Conservation (phyloP, 2,113 vertebrate genomes). For the Camelus bactrianus region DNA sequence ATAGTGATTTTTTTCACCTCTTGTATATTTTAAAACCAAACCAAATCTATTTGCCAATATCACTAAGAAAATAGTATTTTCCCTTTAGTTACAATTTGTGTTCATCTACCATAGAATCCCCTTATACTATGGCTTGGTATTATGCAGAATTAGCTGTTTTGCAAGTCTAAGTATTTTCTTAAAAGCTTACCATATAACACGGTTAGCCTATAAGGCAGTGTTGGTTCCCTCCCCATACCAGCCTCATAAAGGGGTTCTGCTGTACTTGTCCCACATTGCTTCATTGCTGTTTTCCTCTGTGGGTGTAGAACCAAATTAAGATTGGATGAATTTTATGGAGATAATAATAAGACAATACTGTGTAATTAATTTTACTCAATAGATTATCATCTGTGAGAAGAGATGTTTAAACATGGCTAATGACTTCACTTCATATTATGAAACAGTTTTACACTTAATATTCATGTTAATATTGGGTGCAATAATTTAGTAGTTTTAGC, state of each 20-base stretch:
- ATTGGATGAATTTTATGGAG: conserved; percentile 63
- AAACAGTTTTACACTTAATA: conserved; percentile 79
- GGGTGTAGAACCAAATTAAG: conserved; percentile 77
- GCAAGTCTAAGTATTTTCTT: conserved; percentile 30
- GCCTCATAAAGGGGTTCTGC: conserved; percentile 39
- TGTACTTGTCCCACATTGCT: conserved; percentile 51
- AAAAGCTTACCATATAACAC: neutral
- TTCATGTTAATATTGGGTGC: conserved; percentile 84
- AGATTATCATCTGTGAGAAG: conserved; percentile 73
- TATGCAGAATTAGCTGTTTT: conserved; percentile 51
- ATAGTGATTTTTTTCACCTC: conserved; percentile 48
- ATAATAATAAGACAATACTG: conserved; percentile 74
- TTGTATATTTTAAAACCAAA: conserved; percentile 77
- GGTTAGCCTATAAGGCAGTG: conserved; percentile 79
- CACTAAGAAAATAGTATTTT: conserved; percentile 59
- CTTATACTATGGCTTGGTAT: conserved; percentile 64
- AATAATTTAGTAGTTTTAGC: conserved; percentile 81
- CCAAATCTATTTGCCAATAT: conserved; percentile 81
- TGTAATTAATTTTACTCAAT: conserved; percentile 78
- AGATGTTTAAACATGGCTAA: conserved; percentile 77
- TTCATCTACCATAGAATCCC: conserved; percentile 62
- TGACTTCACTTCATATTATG: conserved; percentile 77
- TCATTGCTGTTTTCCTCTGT: conserved; percentile 47
- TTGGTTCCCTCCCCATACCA: conserved; percentile 50
- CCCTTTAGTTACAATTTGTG: conserved; percentile 45